phyloP scores from a whole-genome alignment of 2,797 vertebrate species.

The Discoglossus pictus region DNA sequence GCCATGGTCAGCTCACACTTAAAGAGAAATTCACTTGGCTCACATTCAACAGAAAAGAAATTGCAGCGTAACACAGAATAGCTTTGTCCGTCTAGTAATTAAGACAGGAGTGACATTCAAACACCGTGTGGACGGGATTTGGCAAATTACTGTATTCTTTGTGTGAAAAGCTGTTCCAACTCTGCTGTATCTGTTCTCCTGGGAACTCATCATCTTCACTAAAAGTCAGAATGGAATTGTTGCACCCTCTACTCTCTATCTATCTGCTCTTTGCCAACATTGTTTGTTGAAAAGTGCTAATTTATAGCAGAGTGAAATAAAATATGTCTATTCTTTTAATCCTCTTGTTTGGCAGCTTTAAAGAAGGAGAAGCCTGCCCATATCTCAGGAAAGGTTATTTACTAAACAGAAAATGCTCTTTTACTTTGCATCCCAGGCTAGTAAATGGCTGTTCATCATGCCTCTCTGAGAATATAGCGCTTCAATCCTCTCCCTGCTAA shows the following conservation, averaged over 20 bases:
- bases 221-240: slow-evolving; percentile 95
- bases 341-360: slow-evolving; percentile 48
- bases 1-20: no score
- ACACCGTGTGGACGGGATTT: slow-evolving; percentile 78
- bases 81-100: slow-evolving; percentile 88
- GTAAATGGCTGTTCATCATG: slow-evolving; percentile 68
- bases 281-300: slow-evolving; percentile 64
- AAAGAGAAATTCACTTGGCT: no score
- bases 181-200: slow-evolving; percentile 79
- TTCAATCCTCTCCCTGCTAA: slow-evolving; percentile 68
- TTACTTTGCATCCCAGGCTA: slow-evolving; percentile 54
- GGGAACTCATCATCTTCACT: slow-evolving; percentile 93
- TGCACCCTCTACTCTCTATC: slow-evolving; percentile 81
- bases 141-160: slow-evolving; percentile 87
- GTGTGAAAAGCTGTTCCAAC: slow-evolving; percentile 82
- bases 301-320: slow-evolving; percentile 54
- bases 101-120: slow-evolving; percentile 84
- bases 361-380: slow-evolving; percentile 31
- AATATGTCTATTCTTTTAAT: slow-evolving; percentile 56
- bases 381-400: slow-evolving; percentile 59
- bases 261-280: slow-evolving; percentile 69
- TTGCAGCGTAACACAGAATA: slow-evolving; percentile 69
- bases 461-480: slow-evolving; percentile 59
- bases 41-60: no score
- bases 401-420: slow-evolving; percentile 59